phyloP scores from a whole-genome alignment of 2,888 invertebrate genomes.

The Drosophila austrosaltans region DNA sequence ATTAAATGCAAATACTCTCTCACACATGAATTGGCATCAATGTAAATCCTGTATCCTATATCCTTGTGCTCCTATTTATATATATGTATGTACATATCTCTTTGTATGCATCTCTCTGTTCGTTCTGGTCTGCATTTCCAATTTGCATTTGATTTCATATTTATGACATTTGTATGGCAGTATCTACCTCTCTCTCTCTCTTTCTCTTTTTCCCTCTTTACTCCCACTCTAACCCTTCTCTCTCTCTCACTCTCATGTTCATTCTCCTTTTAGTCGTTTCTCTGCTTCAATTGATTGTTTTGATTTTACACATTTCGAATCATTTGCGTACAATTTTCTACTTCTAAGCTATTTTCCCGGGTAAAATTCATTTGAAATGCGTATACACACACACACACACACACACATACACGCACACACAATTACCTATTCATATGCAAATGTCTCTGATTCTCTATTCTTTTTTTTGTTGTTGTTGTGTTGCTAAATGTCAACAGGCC shows the following conservation, averaged over 20 bases:
- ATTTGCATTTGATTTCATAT: constrained; percentile 77
- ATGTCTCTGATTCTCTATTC: constrained; percentile 27
- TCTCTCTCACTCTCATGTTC: not conserved
- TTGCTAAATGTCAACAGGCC: constrained; percentile 43
- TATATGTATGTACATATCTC: constrained; percentile 51
- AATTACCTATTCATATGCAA: constrained; percentile 45
- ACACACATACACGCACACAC: constrained; percentile 24
- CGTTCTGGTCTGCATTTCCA: constrained; percentile 55
- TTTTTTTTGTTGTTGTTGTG: constrained; percentile 4
- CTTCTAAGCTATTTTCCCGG: constrained; percentile 54
- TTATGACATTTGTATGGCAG: constrained; percentile 67
- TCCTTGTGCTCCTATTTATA: constrained; percentile 47
- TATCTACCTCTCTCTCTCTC: not conserved
- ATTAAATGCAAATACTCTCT: constrained; percentile 70
- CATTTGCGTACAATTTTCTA: constrained; percentile 63
- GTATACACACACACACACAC: constrained; percentile 52
- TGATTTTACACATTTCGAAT: constrained; percentile 72
- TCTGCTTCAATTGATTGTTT: constrained; percentile 74
- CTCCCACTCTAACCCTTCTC: not conserved
- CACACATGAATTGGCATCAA: constrained; percentile 19
- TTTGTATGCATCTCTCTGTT: constrained; percentile 44
- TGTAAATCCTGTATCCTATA: constrained; percentile 58
- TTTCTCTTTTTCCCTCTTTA: not conserved
- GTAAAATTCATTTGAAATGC: constrained; percentile 73
- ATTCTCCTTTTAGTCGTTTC: constrained; percentile 40